Percentiles rank a stretch among this genome's conserved stretches.
These are phyloP conservation scores for Oedothorax gibbosus DNA, from an alignment of 1,140 invertebrate genomes.

Conservation along the genomic window DNA sequence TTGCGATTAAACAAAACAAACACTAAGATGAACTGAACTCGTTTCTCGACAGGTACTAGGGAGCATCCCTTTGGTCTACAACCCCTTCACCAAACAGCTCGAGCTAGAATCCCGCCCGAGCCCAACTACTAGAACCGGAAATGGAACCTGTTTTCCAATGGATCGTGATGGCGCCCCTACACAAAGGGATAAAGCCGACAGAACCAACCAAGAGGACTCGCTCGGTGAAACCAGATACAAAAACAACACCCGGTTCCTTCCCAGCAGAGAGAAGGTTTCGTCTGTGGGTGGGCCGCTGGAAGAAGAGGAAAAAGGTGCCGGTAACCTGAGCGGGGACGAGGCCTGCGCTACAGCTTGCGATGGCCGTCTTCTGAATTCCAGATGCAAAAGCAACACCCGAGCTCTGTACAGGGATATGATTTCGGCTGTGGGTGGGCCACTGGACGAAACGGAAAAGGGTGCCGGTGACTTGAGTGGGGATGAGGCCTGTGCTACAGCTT, in stretches of 20 bases:
- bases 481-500: constrained; percentile 61
- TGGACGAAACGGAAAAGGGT: constrained; percentile 53
- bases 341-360: too few species aligned
- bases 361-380: neutral
- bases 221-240: neutral
- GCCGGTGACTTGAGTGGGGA: constrained; percentile 42
- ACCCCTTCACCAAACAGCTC: constrained; percentile 68
- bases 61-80: constrained; percentile 67
- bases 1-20: too few species aligned
- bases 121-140: constrained; percentile 17
- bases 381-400: neutral
- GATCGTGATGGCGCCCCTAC: constrained; percentile 57
- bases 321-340: constrained; percentile 39
- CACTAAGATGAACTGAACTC: too few species aligned
- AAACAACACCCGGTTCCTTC: too few species aligned
- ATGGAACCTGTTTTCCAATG: constrained; percentile 59
- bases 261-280: constrained; percentile 24
- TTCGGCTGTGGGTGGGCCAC: constrained; percentile 34
- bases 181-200: constrained; percentile 24
- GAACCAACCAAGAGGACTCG: neutral
- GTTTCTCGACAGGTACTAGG: constrained; percentile 52
- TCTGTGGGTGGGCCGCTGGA: constrained; percentile 42
- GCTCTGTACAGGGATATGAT: neutral
- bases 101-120: constrained; percentile 50
- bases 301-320: constrained; percentile 44